Evolutionary conservation across 1,140 invertebrate species (phyloP).

Genomic region (Bathynomus jamesi): DNA sequence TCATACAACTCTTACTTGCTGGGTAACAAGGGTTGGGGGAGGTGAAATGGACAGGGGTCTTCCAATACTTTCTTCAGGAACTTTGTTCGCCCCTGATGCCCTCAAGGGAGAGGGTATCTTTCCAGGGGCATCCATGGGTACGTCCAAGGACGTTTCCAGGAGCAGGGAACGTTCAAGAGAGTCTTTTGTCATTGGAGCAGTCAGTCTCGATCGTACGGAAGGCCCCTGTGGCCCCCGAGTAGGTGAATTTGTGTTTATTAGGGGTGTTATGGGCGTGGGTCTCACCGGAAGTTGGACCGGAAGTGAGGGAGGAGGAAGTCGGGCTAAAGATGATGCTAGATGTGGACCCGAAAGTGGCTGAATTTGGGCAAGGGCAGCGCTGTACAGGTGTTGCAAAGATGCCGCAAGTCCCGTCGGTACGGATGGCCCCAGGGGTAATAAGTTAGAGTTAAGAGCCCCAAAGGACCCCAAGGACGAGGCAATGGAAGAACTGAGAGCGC

Average conservation of each 20-base stretch:
- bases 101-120: too few species aligned
- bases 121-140: neutral
- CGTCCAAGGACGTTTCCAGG: neutral
- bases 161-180: neutral
- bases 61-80: neutral
- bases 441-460: neutral
- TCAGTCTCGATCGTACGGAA: neutral
- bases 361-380: conserved; percentile 22
- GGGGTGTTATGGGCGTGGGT: neutral
- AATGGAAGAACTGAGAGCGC: neutral
- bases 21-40: neutral
- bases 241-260: neutral
- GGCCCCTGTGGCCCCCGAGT: neutral
- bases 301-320: conserved; percentile 7
- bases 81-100: neutral
- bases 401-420: conserved; percentile 20
- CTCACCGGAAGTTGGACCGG: conserved; percentile 16
- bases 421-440: conserved; percentile 12
- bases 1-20: neutral
- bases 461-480: neutral
- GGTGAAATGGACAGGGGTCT: neutral
- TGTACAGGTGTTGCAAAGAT: conserved; percentile 26
- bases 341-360: conserved; percentile 6
- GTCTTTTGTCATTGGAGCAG: neutral
- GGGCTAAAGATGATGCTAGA: conserved; percentile 4